A percentile compares a stretch with the other conserved stretches of the same genome.
Evolutionary conservation across 2,888 invertebrate genomes (phyloP).

Genomic region (Camponotus fellah): DNA sequence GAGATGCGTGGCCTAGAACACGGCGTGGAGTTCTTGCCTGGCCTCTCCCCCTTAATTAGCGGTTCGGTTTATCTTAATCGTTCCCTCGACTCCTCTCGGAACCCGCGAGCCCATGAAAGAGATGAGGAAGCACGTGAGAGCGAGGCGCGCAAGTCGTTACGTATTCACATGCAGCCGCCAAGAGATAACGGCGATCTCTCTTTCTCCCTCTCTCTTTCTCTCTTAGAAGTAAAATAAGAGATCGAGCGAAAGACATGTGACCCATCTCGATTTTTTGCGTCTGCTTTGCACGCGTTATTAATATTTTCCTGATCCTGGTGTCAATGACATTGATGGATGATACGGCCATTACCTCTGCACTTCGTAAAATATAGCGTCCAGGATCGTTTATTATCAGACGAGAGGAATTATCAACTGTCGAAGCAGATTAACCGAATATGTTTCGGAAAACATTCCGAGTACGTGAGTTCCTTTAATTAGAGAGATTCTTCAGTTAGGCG

Average conservation of each 20-base stretch:
- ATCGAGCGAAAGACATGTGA: conserved; percentile 31
- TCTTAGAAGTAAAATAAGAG: conserved; percentile 25
- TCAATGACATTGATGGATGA: conserved; percentile 53
- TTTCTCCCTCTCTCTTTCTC: background rate
- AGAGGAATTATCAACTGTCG: conserved; percentile 49
- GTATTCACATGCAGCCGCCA: conserved; percentile 66
- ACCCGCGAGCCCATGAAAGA: conserved; percentile 18
- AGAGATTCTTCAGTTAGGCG: conserved; percentile 21
- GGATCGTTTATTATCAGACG: conserved; percentile 37
- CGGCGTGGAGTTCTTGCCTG: conserved; percentile 42
- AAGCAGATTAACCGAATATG: conserved; percentile 26
- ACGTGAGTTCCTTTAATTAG: conserved; percentile 38
- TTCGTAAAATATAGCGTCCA: conserved; percentile 23
- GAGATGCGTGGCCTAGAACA: conserved; percentile 56
- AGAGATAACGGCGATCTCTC: conserved; percentile 40
- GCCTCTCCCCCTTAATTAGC: conserved; percentile 67
- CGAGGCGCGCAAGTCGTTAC: conserved; percentile 57
- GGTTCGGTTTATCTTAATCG: conserved; percentile 63
- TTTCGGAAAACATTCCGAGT: background rate
- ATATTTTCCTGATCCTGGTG: conserved; percentile 52
- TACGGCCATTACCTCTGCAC: conserved; percentile 19
- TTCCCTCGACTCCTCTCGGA: conserved; percentile 51
- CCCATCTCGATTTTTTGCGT: background rate
- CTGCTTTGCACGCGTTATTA: conserved; percentile 33
- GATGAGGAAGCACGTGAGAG: conserved; percentile 58